Conservation (phyloP, 2,888 invertebrate genomes). For the Calliphora vomitoria region DNA sequence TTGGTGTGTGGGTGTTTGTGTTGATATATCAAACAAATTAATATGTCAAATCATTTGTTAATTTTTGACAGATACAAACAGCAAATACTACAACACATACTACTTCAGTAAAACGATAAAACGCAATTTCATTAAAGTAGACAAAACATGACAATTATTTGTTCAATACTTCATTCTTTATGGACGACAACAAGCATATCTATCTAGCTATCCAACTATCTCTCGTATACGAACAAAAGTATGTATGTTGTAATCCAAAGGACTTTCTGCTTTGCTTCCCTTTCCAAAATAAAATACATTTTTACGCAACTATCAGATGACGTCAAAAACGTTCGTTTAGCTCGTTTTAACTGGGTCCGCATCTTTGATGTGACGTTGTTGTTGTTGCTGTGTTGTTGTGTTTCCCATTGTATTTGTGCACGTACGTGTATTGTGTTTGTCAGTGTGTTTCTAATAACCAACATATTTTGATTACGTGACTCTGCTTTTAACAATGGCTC, state of each 20-base stretch:
- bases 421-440: not conserved
- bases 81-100: not conserved
- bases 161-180: not conserved
- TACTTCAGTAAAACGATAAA: not conserved
- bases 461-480: slow-evolving; percentile 62
- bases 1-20: not conserved
- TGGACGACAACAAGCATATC: not conserved
- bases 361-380: not conserved
- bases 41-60: slow-evolving; percentile 25
- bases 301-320: slow-evolving; percentile 41
- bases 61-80: slow-evolving; percentile 28
- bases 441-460: slow-evolving; percentile 19
- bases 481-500: slow-evolving; percentile 30
- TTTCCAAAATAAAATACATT: not conserved
- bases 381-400: not conserved
- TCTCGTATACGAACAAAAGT: not conserved
- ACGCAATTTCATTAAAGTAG: slow-evolving; percentile 37
- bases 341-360: not conserved
- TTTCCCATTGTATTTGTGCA: slow-evolving; percentile 16
- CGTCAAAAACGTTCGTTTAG: slow-evolving; percentile 34
- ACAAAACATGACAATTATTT: slow-evolving; percentile 29
- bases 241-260: not conserved
- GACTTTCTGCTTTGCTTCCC: not conserved
- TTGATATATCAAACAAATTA: slow-evolving; percentile 28
- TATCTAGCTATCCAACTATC: not conserved